These are phyloP conservation scores for Hydra vulgaris DNA, from an alignment of 30 jellyfish, hydroid and myxozoan genomes.

Conservation along the genomic window DNA sequence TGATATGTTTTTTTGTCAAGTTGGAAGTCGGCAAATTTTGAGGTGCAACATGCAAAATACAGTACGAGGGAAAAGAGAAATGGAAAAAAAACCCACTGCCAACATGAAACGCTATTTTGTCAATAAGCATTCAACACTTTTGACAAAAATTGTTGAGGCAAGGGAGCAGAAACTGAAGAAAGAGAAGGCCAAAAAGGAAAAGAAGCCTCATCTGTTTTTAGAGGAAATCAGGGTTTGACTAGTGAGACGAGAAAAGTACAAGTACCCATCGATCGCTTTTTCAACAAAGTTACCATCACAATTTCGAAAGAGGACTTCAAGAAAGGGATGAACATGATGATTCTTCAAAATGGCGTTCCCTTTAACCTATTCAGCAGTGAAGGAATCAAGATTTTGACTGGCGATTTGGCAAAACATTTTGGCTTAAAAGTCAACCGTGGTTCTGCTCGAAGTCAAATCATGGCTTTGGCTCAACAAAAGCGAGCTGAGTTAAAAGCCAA, in stretches of 20 bases:
- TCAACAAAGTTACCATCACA: background rate
- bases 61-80: background rate
- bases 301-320: background rate
- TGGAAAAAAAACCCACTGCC: background rate
- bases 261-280: background rate
- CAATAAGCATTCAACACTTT: background rate
- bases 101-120: background rate
- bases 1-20: background rate
- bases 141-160: background rate
- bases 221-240: background rate
- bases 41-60: background rate
- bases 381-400: background rate
- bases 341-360: background rate
- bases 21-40: background rate
- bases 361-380: background rate
- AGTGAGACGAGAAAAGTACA: background rate
- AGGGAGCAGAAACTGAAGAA: background rate
- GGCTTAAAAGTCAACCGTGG: background rate
- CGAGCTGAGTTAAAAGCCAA: background rate
- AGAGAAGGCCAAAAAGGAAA: background rate
- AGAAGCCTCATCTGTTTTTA: background rate
- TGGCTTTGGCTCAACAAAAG: background rate
- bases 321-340: background rate
- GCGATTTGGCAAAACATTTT: background rate
- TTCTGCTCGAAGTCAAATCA: background rate